These are phyloP conservation scores for Ptychodera flava DNA, from an alignment of 35 echinoderm and acorn worm species.

Conservation along the genomic window DNA sequence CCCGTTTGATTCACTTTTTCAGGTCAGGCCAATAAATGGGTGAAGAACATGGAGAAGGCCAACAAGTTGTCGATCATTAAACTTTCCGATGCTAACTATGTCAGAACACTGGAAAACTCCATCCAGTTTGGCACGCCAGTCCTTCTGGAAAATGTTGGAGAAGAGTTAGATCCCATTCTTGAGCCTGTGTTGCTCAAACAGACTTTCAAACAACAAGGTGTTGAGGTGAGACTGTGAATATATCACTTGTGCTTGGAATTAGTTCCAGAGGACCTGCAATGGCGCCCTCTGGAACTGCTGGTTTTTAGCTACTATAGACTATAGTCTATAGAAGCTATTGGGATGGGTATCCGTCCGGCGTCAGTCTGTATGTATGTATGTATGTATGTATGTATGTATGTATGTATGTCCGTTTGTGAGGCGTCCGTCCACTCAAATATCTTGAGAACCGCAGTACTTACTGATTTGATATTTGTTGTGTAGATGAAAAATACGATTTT, in stretches of 20 bases:
- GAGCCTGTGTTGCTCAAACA: conserved; percentile 89
- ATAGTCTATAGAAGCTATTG: too few species aligned
- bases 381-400: neutral
- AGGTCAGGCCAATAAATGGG: conserved; percentile 99
- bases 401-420: too few species aligned
- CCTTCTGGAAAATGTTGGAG: conserved; percentile 89
- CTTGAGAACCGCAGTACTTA: too few species aligned
- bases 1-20: too few species aligned
- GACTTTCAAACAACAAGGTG: conserved; percentile 91
- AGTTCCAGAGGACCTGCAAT: neutral
- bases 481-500: too few species aligned
- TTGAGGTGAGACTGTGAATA: conserved; percentile 48
- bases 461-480: too few species aligned
- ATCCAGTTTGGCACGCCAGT: conserved; percentile 99
- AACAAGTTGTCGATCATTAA: conserved; percentile 94
- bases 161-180: conserved; percentile 88
- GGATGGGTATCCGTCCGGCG: too few species aligned
- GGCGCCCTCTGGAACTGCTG: too few species aligned
- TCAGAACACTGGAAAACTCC: conserved; percentile 81
- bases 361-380: too few species aligned
- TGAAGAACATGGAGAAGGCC: conserved; percentile 97
- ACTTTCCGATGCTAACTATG: conserved; percentile 93
- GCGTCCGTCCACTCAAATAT: too few species aligned
- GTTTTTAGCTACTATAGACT: too few species aligned
- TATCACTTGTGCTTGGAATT: neutral